Evolutionary conservation across 2,797 vertebrate species (phyloP).

Genomic region (Eleutherodactylus coqui): DNA sequence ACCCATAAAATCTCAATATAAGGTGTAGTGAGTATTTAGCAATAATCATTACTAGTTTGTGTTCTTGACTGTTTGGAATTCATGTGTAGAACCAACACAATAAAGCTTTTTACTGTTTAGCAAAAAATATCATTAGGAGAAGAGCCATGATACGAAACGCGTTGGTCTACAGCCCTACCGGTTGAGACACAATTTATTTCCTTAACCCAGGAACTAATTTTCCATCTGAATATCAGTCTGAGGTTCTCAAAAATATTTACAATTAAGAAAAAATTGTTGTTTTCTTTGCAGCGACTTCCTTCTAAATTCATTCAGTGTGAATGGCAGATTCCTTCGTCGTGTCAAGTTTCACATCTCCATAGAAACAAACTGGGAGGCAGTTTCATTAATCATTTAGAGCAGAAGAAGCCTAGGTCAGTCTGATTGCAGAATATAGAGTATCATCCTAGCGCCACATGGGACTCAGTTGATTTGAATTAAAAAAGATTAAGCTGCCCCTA

Average conservation of each 20-base stretch:
- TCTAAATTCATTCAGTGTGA: conserved; percentile 77
- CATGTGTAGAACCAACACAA: background rate
- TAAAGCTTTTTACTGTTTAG: background rate
- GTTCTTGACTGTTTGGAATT: background rate
- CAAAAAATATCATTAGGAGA: background rate
- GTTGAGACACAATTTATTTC: background rate
- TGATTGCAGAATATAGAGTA: conserved; percentile 99
- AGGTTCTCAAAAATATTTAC: conserved; percentile 37
- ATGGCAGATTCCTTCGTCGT: conserved; percentile 95
- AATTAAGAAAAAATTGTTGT: conserved; percentile 52
- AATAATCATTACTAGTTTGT: background rate
- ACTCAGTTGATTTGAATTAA: conserved; percentile 96
- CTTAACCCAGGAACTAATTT: background rate
- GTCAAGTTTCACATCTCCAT: conserved; percentile 97
- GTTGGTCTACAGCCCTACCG: background rate
- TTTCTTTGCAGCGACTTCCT: conserved; percentile 69
- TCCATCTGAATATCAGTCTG: background rate
- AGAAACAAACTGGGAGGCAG: conserved; percentile 97
- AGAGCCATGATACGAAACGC: background rate
- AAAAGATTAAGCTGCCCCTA: conserved; percentile 90
- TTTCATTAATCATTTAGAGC: conserved; percentile 99
- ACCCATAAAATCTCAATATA: too few species aligned
- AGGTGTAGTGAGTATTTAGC: too few species aligned
- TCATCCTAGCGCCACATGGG: conserved; percentile 92
- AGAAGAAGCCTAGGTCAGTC: conserved; percentile 98